Conservation (phyloP, 2,113 vertebrate genomes). For the Brachypteracias leptosomus region DNA sequence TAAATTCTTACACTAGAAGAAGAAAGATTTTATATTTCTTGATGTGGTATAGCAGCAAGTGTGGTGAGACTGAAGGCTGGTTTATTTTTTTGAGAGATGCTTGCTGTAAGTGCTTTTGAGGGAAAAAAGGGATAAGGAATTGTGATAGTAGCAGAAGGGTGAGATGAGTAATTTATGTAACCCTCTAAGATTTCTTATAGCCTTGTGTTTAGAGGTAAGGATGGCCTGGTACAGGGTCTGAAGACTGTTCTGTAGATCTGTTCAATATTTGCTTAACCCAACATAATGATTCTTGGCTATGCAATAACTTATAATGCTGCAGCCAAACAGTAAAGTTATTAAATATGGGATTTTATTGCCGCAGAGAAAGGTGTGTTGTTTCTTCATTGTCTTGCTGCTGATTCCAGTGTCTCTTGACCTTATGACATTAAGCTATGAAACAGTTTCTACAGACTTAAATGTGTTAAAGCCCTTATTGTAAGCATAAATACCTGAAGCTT, state of each 20-base stretch:
- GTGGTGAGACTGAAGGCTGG: not conserved
- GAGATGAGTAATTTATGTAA: not conserved
- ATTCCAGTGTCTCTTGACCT: not conserved
- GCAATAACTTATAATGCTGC: not conserved
- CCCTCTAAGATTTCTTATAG: not conserved
- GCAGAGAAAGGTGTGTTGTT: not conserved
- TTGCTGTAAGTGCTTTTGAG: not conserved
- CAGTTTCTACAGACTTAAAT: not conserved
- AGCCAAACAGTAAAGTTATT: not conserved
- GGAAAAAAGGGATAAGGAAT: not conserved
- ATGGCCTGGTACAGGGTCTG: not conserved
- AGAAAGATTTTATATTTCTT: not conserved
- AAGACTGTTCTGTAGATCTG: not conserved
- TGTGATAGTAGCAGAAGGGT: not conserved
- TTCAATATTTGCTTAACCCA: not conserved
- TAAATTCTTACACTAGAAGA: not conserved
- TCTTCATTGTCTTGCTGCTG: not conserved
- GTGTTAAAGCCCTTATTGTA: not conserved
- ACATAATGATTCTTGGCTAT: not conserved
- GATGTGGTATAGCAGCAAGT: fast-evolving
- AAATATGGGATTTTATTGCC: not conserved
- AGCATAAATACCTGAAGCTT: not conserved
- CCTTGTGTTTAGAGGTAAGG: not conserved
- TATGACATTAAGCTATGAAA: not conserved
- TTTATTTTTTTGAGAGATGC: not conserved